Percentiles rank a stretch among this genome's conserved stretches.
Evolutionary conservation across 2,888 invertebrate genomes (phyloP).

Genomic region (Bombylius major): DNA sequence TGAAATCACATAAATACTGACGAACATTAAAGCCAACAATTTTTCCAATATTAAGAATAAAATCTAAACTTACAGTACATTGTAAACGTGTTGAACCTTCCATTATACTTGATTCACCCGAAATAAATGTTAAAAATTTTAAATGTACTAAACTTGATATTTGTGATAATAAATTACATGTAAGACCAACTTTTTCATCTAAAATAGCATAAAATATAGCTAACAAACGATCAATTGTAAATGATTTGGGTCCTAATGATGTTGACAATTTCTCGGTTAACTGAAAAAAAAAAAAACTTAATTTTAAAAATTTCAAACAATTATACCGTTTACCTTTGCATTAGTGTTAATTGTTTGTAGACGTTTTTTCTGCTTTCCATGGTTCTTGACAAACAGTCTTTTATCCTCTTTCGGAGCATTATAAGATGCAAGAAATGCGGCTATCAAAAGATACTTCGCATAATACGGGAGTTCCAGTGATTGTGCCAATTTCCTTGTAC

Average conservation of each 20-base stretch:
- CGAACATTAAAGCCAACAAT: conserved; percentile 62
- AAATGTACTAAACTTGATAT: conserved; percentile 77
- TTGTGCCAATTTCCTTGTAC: conserved; percentile 45
- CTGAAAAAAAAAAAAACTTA: conserved; percentile 15
- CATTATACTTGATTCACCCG: conserved; percentile 55
- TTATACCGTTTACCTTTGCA: conserved; percentile 37
- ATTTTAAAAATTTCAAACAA: not conserved
- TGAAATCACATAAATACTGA: conserved; percentile 57
- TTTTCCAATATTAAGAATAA: conserved; percentile 63
- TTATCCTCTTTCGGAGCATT: conserved; percentile 83
- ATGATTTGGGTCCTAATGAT: conserved; percentile 70
- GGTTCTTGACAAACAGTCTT: conserved; percentile 69
- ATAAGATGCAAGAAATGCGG: conserved; percentile 85
- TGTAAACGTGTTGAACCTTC: conserved; percentile 70
- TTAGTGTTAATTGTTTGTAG: conserved; percentile 47
- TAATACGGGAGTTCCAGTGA: conserved; percentile 75
- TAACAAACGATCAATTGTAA: conserved; percentile 65
- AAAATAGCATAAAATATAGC: conserved; percentile 85
- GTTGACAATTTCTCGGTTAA: conserved; percentile 46
- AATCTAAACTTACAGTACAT: conserved; percentile 72
- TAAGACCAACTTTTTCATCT: conserved; percentile 70
- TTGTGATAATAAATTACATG: conserved; percentile 76
- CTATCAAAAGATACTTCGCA: conserved; percentile 78
- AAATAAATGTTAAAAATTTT: conserved; percentile 56
- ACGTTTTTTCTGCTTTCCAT: conserved; percentile 57